These are phyloP conservation scores for Theropithecus gelada DNA, from an alignment of 2,113 vertebrate genomes.

Conservation along the genomic window DNA sequence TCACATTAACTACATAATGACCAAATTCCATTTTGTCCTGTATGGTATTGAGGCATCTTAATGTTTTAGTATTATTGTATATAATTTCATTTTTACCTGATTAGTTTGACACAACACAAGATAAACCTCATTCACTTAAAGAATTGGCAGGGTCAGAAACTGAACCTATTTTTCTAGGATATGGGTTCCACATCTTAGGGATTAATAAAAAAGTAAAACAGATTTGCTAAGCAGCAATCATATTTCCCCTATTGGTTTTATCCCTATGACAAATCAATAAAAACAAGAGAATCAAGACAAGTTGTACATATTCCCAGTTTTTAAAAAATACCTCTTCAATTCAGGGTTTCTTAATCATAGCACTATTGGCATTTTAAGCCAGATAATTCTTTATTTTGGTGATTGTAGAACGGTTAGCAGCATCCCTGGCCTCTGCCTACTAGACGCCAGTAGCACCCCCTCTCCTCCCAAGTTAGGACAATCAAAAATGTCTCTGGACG, in stretches of 20 bases:
- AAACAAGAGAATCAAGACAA: neutral
- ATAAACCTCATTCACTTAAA: neutral
- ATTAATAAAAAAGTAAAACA: neutral
- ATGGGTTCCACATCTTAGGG: neutral
- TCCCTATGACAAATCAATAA: conserved; percentile 3
- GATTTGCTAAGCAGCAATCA: neutral
- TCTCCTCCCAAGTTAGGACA: neutral
- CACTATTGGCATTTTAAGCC: neutral
- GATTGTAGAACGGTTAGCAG: neutral
- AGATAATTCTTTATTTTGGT: neutral
- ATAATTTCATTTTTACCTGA: conserved; percentile 27
- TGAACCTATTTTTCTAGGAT: neutral
- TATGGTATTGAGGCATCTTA: neutral
- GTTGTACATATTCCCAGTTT: neutral
- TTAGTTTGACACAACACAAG: neutral
- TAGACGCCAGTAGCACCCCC: neutral
- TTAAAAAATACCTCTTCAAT: neutral
- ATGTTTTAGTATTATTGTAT: neutral
- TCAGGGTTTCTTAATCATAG: neutral
- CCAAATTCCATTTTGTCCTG: conserved; percentile 6
- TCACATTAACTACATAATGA: conserved; percentile 40
- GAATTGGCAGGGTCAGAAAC: neutral
- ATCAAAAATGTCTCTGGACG: neutral
- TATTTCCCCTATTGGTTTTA: neutral
- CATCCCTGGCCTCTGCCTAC: neutral